Evolutionary conservation across 2,113 vertebrate species (phyloP), one percentile per base, ranked within the genome.

Genomic region (Ameiurus melas): DNA sequence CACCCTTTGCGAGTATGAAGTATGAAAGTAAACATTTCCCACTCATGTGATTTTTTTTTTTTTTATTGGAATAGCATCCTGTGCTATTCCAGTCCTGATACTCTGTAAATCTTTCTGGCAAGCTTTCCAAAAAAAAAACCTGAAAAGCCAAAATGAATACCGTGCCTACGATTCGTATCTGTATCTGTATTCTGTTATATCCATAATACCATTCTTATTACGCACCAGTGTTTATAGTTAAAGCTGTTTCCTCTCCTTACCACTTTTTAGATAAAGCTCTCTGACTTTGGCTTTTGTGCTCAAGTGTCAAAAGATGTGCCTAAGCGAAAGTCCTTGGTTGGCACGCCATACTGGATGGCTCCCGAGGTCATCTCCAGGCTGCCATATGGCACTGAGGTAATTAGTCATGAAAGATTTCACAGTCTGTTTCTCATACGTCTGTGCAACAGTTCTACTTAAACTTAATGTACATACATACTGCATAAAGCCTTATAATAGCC

Each of bases 231-330:
- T 30, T 70, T 73, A 36, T 58, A 57, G 57, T 80, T n/a, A 47
- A 86, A 70, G 4, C 88, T 71, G 39, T 55, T 71, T 87, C 20
- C 17, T 71, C 27, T 55, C 19, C 53, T 33, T 77, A 1, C 66
- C 33, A 22, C 60, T 85, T 60, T 85, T 77, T 93, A 99, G 98
- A 99, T 99, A 93, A 99, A 99, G 90, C 92, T 99, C 27, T 99
- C 98, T 0, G 98, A 99, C 93, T 99, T 99, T 2, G 98, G 98
- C 83, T 99, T 99, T 93, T 99, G 98, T 73, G 98, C 98, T 91
- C 98, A 99, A 95, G 98, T 99, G 92, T 99, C 98, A 86, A 99
- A 99, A 96, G 98, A 99, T 92, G 98, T 99, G 36, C 98, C 98
- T 17, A 97, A 98, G 94, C 97, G 98, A 92, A 99, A 99, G 93